A percentile compares a stretch with the other conserved stretches of the same genome.
phyloP scores from a whole-genome alignment of 2,888 invertebrate genomes.

The Spilarctia lutea region DNA sequence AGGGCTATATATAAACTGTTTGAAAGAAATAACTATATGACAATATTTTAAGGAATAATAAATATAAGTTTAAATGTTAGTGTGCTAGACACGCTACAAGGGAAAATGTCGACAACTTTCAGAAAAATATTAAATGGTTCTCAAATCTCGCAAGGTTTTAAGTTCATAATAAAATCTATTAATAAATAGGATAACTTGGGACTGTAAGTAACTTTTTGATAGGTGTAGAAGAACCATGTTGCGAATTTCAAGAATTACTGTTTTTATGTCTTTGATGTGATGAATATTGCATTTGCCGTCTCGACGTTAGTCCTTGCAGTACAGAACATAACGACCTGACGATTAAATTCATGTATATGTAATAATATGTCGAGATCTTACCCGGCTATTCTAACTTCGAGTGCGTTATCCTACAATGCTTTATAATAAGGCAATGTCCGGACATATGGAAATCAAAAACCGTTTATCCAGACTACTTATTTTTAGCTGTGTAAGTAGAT shows the following conservation, averaged over 20 bases:
- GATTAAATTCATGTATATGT: constrained; percentile 28
- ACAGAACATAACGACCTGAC: neutral
- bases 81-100: no score
- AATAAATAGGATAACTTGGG: no score
- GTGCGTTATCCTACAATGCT: constrained; percentile 19
- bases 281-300: neutral
- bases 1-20: no score
- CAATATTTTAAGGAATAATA: no score
- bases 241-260: neutral
- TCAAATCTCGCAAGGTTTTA: no score
- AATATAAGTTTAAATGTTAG: no score
- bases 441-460: constrained; percentile 11
- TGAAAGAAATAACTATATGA: no score
- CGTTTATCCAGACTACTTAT: constrained; percentile 18
- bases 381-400: neutral
- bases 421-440: constrained; percentile 14
- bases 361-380: constrained; percentile 17
- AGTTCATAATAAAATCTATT: no score
- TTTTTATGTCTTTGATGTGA: neutral
- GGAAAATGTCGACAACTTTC: no score
- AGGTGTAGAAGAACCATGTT: no score
- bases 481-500: neutral
- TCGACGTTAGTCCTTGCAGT: neutral
- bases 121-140: no score
- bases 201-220: no score